Evolutionary conservation across 2,888 invertebrate species (phyloP).

Genomic region (Acrobeloides nanus): DNA sequence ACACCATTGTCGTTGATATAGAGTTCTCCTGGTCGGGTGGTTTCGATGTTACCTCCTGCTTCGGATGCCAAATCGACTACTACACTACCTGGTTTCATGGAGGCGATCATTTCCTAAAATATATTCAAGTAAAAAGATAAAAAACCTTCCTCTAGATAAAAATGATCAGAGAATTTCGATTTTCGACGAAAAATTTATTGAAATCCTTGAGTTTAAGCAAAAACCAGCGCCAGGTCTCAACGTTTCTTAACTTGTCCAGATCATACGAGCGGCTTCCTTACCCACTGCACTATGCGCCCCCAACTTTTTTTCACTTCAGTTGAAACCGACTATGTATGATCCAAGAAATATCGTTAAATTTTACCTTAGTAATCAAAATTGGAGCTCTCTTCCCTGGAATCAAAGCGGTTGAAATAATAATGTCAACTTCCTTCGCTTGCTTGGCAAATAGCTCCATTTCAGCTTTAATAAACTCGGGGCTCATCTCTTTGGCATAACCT

Average conservation of each 20-base stretch:
- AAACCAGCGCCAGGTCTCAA: no score
- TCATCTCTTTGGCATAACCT: constrained; percentile 79
- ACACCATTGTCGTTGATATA: constrained; percentile 71
- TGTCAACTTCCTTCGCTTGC: constrained; percentile 75
- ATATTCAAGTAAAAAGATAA: neutral
- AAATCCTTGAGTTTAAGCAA: constrained; percentile 4
- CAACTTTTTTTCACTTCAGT: constrained; percentile 6
- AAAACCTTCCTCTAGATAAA: constrained; percentile 5
- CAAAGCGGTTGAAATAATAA: constrained; percentile 79
- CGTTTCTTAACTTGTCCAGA: no score
- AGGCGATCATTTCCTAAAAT: constrained; percentile 67
- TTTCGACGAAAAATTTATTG: neutral
- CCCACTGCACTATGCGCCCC: no score
- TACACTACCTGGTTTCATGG: constrained; percentile 80
- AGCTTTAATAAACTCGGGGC: constrained; percentile 72
- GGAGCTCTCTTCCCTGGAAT: constrained; percentile 81
- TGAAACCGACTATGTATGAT: neutral
- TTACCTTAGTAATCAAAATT: constrained; percentile 69
- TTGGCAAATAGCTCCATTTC: constrained; percentile 78
- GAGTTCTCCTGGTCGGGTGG: constrained; percentile 71
- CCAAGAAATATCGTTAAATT: neutral
- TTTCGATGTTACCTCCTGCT: constrained; percentile 65
- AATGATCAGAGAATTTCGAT: neutral
- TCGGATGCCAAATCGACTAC: constrained; percentile 82
- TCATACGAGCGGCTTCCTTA: no score